Evolutionary conservation across 1,140 invertebrate genomes (phyloP), one percentile per base, ranked within the genome.

Genomic region (Drosophila nikananu): DNA sequence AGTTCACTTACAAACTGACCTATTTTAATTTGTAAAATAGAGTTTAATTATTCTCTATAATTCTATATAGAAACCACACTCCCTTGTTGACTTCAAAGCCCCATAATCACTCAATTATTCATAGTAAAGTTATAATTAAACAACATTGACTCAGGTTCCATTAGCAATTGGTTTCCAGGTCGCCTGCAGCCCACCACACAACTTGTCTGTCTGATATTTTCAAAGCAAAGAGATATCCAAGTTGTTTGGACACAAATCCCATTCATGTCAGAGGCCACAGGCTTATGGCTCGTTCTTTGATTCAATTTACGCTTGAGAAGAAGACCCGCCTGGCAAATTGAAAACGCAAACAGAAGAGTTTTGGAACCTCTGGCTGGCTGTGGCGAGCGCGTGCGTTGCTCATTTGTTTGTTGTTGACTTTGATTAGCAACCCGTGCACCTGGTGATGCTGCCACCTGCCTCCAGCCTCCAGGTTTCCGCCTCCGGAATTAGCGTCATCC

Each of bases 401-500:
- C 67, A 61, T 64, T 81, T 80, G 67, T 49, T 68, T 62, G 65
- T 77, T 75, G 84, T 87, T 81, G 66, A 72, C 75, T 81, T 89
- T 65, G 80, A 83, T 89, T 86, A 86, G 64, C 82, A 73, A 32
- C 37, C 10, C 52, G 23, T 41, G 17, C 61, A 77, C 55, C 66
- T 55, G 59, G 64, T 54, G 61, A 37, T 25, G 32, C 49, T 30
- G 17, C 70, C 71, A 52, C 44, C 61, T 72, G 68, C 25, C 75
- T 74, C 61, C 70, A 52, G 63, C 21, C 65, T 74, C 64, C 62
- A 44, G 63, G 21, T 65, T 78, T 65, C 70, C 46, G 59, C 68
- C 60, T 46, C 74, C 37, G 62, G 67, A 72, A 78, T 86, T 70
- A 71, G 78, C 78, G 49, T 67, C 80, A 89, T 89, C 73, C 77